Evolutionary conservation across 1,140 invertebrate species (phyloP).

Genomic region (Dufourea novaeangliae): DNA sequence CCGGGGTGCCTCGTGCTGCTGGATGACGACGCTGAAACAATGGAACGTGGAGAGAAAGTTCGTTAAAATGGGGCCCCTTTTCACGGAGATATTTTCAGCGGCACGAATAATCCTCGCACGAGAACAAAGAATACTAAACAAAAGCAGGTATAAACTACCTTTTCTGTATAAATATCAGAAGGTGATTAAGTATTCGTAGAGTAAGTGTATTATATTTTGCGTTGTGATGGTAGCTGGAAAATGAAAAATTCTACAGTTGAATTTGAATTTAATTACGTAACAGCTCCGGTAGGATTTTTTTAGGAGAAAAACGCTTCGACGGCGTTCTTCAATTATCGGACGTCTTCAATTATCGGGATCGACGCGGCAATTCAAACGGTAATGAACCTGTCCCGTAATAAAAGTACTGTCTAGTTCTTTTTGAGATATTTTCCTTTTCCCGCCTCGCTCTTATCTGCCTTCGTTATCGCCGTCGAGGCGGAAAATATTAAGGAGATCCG

Average conservation of each 20-base stretch:
- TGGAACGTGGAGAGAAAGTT: not conserved
- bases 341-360: slow-evolving; percentile 31
- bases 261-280: slow-evolving; percentile 3
- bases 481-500: slow-evolving; percentile 37
- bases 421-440: not conserved
- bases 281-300: not conserved
- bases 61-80: not conserved
- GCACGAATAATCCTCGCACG: no score
- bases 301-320: not conserved
- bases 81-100: not conserved
- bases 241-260: slow-evolving; percentile 4
- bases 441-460: not conserved
- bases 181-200: no score
- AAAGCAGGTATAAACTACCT: no score
- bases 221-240: not conserved
- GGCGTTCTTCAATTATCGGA: no score
- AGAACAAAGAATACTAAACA: no score
- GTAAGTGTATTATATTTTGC: no score
- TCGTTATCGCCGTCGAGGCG: slow-evolving; percentile 8
- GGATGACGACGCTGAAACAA: slow-evolving; percentile 58
- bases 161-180: no score
- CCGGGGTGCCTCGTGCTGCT: slow-evolving; percentile 2
- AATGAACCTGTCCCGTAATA: slow-evolving; percentile 26
- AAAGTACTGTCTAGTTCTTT: slow-evolving; percentile 15
- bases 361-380: slow-evolving; percentile 18